phyloP scores from a whole-genome alignment of 2,888 invertebrate genomes.

The Lampropteryx suffumata region DNA sequence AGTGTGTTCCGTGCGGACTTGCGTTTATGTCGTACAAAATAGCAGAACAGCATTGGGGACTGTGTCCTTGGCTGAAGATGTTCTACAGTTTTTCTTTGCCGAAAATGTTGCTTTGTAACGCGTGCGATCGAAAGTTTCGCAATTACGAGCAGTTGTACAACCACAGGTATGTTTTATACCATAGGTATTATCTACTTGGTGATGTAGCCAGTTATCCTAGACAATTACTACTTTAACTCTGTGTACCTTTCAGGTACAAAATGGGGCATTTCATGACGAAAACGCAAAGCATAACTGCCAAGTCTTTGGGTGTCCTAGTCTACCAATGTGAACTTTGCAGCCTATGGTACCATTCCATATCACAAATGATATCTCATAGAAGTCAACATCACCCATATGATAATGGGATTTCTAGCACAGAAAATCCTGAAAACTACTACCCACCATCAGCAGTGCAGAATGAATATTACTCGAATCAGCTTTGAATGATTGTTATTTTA shows the following conservation, averaged over 20 bases:
- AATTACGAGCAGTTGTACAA: slow-evolving; percentile 76
- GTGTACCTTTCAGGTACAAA: slow-evolving; percentile 58
- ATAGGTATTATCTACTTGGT: not conserved
- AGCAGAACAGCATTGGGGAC: slow-evolving; percentile 70
- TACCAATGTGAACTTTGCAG: slow-evolving; percentile 76
- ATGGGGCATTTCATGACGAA: slow-evolving; percentile 68
- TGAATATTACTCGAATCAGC: slow-evolving; percentile 31
- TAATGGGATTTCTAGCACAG: slow-evolving; percentile 36
- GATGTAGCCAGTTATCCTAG: too few relatives aligned
- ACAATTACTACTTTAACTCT: too few relatives aligned
- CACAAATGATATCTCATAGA: slow-evolving; percentile 60
- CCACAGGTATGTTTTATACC: slow-evolving; percentile 58
- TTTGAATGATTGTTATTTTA: slow-evolving; percentile 6
- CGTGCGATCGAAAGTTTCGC: slow-evolving; percentile 74
- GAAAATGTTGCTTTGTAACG: slow-evolving; percentile 71
- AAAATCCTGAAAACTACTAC: slow-evolving; percentile 31
- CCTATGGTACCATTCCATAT: slow-evolving; percentile 55
- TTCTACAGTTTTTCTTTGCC: slow-evolving; percentile 68
- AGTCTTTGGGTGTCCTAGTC: slow-evolving; percentile 48
- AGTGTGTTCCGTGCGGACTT: slow-evolving; percentile 81
- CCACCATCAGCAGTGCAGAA: slow-evolving; percentile 33
- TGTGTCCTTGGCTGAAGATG: slow-evolving; percentile 66
- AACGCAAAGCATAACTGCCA: slow-evolving; percentile 42
- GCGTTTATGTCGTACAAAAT: slow-evolving; percentile 63
- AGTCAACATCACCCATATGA: slow-evolving; percentile 62